Evolutionary conservation across 2,888 invertebrate species (phyloP).

Genomic region (Thymelicus lineola): DNA sequence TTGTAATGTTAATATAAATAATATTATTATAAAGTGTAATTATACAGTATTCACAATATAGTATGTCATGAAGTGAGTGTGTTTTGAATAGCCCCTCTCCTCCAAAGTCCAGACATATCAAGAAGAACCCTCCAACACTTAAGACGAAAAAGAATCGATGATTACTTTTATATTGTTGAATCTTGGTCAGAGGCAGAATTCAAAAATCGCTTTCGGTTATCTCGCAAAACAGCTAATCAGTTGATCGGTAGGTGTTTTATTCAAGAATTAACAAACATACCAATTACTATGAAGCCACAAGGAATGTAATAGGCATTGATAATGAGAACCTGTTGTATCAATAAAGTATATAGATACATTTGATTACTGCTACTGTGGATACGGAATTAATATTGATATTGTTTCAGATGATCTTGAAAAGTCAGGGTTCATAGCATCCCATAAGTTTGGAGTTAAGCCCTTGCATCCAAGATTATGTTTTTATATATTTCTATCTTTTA

Average conservation of each 20-base stretch:
- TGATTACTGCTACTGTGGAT: too few relatives aligned
- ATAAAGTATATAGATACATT: too few relatives aligned
- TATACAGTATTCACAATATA: too few relatives aligned
- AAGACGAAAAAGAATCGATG: slow-evolving; percentile 61
- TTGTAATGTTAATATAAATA: too few relatives aligned
- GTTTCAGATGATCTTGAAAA: slow-evolving; percentile 68
- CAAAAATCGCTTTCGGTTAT: slow-evolving; percentile 62
- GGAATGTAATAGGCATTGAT: too few relatives aligned
- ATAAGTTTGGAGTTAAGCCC: slow-evolving; percentile 68
- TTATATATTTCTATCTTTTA: slow-evolving; percentile 67
- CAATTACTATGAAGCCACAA: too few relatives aligned
- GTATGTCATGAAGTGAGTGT: too few relatives aligned
- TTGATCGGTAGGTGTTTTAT: slow-evolving; percentile 57
- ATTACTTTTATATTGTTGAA: slow-evolving; percentile 66
- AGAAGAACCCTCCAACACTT: too few relatives aligned
- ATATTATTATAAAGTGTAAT: too few relatives aligned
- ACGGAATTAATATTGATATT: slow-evolving; percentile 16
- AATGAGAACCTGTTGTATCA: too few relatives aligned
- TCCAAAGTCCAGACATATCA: too few relatives aligned
- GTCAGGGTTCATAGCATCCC: slow-evolving; percentile 66
- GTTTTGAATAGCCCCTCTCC: too few relatives aligned
- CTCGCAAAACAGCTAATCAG: slow-evolving; percentile 58
- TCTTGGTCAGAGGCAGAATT: slow-evolving; percentile 68
- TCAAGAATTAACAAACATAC: not conserved
- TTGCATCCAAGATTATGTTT: slow-evolving; percentile 67